Evolutionary conservation across 2,113 vertebrate species (phyloP), one percentile per base, ranked within the genome.

Genomic region (Scytalopus superciliaris): DNA sequence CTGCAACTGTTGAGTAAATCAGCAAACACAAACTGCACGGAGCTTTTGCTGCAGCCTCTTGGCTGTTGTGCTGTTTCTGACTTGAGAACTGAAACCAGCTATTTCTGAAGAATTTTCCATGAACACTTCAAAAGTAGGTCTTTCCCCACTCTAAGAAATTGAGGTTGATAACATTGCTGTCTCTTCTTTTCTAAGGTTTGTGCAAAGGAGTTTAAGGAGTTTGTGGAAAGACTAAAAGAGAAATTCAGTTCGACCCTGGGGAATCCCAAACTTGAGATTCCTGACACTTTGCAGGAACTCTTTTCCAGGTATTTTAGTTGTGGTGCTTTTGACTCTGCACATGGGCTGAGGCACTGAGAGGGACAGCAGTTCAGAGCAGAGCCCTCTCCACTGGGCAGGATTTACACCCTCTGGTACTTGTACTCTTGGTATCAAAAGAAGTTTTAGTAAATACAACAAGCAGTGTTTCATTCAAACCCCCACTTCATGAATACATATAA

Each of bases 181-280:
- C 59, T 96, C 53, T 50, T 70, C 14, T 68, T 19, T 67, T 57
- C 3, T 11, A 95, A 99, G 99, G 98, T 99, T 86, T 99, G 99
- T 93, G 97, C 98, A 44, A 84, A 89, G 28, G 98, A 98, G 39
- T 99, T 99, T 91, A 98, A 98, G 19, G 99, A 99, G 91, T 99
- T 99, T 82, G 97, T 99, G 79, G 97, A 97, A 53, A 98, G 98
- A n/a, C 98, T 99, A 76, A 98, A 98, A 90, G 98, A 98, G 75
- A 99, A 99, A 96, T 99, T 99, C 97, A 99, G 98, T 93, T 97
- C 99, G 0, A 95, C 98, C 19, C 83, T 98, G 18, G 98, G 88
- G 67, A 96, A 97, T 42, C 93, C 96, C 13, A 92, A 98, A 12
- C 83, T 98, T 56, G 96, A 98, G 63, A 98, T 99, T 64, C 99